phyloP scores from a whole-genome alignment of 2,888 invertebrate genomes.

The Xylota sylvarum region DNA sequence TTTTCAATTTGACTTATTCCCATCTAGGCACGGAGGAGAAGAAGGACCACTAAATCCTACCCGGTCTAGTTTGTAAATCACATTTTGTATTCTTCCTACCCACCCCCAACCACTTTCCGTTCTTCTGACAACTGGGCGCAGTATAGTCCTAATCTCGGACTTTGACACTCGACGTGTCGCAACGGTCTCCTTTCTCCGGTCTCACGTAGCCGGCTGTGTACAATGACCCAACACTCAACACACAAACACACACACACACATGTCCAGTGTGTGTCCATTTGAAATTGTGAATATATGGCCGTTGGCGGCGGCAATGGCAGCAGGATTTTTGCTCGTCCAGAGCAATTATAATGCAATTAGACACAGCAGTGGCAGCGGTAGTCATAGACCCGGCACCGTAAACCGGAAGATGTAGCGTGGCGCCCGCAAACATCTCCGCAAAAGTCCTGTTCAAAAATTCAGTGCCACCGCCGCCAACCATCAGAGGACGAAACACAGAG shows the following conservation, averaged over 20 bases:
- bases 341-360: conserved; percentile 77
- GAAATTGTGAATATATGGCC: conserved; percentile 63
- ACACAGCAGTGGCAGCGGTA: conserved; percentile 64
- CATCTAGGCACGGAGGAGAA: conserved; percentile 1
- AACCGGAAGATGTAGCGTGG: conserved; percentile 70
- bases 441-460: conserved; percentile 74
- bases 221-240: conserved; percentile 60
- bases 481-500: conserved; percentile 8
- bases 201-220: conserved; percentile 18
- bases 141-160: conserved; percentile 67
- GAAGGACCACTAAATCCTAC: conserved; percentile 54
- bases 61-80: conserved; percentile 72
- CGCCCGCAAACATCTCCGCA: conserved; percentile 75
- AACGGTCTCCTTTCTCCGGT: not conserved
- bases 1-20: conserved; percentile 76
- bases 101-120: not conserved
- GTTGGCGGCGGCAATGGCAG: conserved; percentile 37
- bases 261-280: conserved; percentile 51
- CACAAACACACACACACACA: not conserved
- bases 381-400: conserved; percentile 28
- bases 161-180: conserved; percentile 66
- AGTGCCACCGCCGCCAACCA: not conserved
- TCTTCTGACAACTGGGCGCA: conserved; percentile 18
- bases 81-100: conserved; percentile 51
- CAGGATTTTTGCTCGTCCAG: conserved; percentile 69